These are phyloP conservation scores for Brienomyrus longianalis DNA, from an alignment of 2,113 vertebrate species.

Conservation along the genomic window DNA sequence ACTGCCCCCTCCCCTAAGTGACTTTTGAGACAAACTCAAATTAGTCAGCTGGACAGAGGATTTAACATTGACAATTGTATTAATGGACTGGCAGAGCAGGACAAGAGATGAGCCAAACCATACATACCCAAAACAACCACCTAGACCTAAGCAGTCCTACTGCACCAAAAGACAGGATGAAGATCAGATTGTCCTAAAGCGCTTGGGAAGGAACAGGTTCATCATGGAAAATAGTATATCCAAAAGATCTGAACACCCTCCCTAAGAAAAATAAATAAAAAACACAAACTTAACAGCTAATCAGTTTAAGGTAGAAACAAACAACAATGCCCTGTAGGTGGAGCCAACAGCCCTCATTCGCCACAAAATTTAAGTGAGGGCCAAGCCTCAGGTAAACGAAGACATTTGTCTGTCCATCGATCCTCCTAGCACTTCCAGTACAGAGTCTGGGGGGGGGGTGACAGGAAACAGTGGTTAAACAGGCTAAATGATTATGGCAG, in stretches of 20 bases:
- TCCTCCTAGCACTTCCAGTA: neutral
- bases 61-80: neutral
- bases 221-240: neutral
- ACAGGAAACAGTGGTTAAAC: neutral
- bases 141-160: neutral
- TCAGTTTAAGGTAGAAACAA: neutral
- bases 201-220: neutral
- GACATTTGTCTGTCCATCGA: neutral
- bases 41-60: neutral
- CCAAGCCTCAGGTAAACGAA: neutral
- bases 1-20: neutral
- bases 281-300: neutral
- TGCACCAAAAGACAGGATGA: neutral
- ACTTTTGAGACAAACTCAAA: neutral
- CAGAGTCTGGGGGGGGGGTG: neutral
- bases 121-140: neutral
- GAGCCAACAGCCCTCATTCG: neutral
- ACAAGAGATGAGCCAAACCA: neutral
- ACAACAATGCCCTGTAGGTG: neutral
- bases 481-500: neutral
- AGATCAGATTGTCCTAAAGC: neutral
- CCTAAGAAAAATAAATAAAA: neutral
- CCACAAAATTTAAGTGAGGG: neutral
- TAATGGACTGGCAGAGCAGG: neutral
- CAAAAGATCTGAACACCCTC: neutral